These are phyloP conservation scores for Stomatorhinus ivindoensis DNA, from an alignment of 2,113 vertebrate species.

Conservation along the genomic window DNA sequence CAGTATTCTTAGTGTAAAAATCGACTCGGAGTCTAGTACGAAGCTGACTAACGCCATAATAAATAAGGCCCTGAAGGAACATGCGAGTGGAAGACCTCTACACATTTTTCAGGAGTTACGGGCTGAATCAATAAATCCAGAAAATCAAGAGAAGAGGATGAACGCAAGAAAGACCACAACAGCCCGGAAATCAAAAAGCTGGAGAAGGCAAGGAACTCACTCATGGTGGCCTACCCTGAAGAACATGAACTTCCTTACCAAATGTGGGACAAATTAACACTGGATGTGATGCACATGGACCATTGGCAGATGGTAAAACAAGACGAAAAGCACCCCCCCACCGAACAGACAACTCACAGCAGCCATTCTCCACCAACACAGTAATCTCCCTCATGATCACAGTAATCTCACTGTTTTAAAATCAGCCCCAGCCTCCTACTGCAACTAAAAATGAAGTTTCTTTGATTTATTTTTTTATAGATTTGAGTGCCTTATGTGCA, in stretches of 20 bases:
- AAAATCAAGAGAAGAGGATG: background rate
- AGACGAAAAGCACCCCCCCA: background rate
- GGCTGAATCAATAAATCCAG: background rate
- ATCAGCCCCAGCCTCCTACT: background rate
- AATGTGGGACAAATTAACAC: background rate
- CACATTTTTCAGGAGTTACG: background rate
- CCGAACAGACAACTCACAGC: background rate
- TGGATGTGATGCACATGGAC: background rate
- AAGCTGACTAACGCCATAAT: background rate
- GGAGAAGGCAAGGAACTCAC: background rate
- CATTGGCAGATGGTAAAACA: background rate
- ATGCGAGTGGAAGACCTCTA: background rate
- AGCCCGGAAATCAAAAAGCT: background rate
- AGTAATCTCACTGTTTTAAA: background rate
- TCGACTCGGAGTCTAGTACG: background rate
- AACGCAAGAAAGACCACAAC: background rate
- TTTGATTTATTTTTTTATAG: background rate
- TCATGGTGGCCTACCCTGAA: background rate
- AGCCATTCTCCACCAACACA: background rate
- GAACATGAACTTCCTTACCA: background rate
- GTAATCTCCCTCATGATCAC: background rate
- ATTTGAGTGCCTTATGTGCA: background rate
- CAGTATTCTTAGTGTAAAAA: background rate
- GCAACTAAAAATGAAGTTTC: background rate
- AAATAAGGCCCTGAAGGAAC: background rate